Percentiles rank a stretch among this genome's conserved stretches.
phyloP scores from a whole-genome alignment of 2,797 vertebrate species.

The Anomalospiza imberbis region DNA sequence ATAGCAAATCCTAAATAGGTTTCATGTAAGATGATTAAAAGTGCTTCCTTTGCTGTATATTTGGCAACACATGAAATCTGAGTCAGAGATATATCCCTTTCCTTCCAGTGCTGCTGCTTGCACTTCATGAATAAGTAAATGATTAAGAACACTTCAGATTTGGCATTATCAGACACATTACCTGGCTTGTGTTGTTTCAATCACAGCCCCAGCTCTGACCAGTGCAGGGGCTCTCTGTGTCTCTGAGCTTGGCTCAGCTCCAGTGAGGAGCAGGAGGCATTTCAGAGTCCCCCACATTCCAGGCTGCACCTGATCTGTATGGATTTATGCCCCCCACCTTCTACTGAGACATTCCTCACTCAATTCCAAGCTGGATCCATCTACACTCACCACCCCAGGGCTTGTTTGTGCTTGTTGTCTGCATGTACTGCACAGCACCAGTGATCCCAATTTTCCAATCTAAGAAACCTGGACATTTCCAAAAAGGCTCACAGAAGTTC shows the following conservation, averaged over 20 bases:
- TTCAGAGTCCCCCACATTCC: background rate
- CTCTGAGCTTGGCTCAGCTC: background rate
- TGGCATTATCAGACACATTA: conserved; percentile 5
- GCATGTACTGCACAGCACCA: background rate
- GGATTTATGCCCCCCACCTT: background rate
- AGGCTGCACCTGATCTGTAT: background rate
- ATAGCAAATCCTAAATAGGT: conserved; percentile 37
- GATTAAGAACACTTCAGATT: conserved; percentile 15
- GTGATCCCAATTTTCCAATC: background rate
- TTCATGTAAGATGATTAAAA: conserved; percentile 44
- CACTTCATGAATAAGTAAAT: conserved; percentile 45
- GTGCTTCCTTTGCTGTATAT: conserved; percentile 25
- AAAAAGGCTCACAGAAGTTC: conserved; percentile 42
- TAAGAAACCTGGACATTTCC: conserved; percentile 20
- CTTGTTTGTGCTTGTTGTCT: background rate
- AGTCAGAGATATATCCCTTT: conserved; percentile 22
- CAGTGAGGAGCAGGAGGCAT: background rate
- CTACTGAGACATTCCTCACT: background rate
- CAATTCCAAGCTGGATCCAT: background rate
- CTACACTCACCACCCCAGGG: background rate
- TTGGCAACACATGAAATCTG: conserved; percentile 30
- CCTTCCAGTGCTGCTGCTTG: background rate
- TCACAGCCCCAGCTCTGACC: conserved; percentile 14
- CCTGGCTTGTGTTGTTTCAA: background rate
- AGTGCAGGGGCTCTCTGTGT: background rate